Conservation (phyloP, 2,113 vertebrate species). For the Lutjanus erythropterus region DNA sequence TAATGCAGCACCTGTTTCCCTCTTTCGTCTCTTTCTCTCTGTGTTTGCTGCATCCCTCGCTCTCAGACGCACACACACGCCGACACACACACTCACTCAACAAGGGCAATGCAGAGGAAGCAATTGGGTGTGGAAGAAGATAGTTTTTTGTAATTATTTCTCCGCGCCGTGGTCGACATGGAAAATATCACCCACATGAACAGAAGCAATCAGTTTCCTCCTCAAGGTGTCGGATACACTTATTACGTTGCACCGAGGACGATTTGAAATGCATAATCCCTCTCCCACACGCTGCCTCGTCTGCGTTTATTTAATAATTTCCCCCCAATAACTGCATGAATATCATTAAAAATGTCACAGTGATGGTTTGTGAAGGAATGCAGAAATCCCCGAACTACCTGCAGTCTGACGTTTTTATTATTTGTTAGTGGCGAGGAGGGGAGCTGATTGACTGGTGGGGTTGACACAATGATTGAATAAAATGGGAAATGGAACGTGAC, state of each 20-base stretch:
- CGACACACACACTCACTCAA: slow-evolving; percentile 4
- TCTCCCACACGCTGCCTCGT: slow-evolving; percentile 42
- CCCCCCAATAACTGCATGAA: slow-evolving; percentile 65
- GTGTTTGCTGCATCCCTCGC: neutral
- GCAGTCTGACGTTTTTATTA: slow-evolving; percentile 26
- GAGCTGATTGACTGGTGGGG: slow-evolving; percentile 41
- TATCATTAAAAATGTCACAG: slow-evolving; percentile 62
- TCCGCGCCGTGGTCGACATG: slow-evolving; percentile 25
- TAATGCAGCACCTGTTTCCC: neutral
- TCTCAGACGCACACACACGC: neutral
- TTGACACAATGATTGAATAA: slow-evolving; percentile 33
- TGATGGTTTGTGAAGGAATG: slow-evolving; percentile 22
- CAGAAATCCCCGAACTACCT: slow-evolving; percentile 40
- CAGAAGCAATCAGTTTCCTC: slow-evolving; percentile 77
- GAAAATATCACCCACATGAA: slow-evolving; percentile 67
- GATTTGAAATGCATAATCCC: slow-evolving; percentile 73
- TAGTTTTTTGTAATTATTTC: slow-evolving; percentile 66
- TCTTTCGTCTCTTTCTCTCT: neutral
- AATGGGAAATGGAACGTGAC: slow-evolving; percentile 49
- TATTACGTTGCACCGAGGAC: slow-evolving; percentile 49
- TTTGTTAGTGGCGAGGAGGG: slow-evolving; percentile 19
- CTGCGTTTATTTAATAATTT: slow-evolving; percentile 64
- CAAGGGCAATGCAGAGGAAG: slow-evolving; percentile 41
- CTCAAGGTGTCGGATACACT: slow-evolving; percentile 75
- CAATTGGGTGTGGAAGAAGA: slow-evolving; percentile 43